Conservation (phyloP, 1,140 invertebrate genomes). For the Cyclina sinensis region DNA sequence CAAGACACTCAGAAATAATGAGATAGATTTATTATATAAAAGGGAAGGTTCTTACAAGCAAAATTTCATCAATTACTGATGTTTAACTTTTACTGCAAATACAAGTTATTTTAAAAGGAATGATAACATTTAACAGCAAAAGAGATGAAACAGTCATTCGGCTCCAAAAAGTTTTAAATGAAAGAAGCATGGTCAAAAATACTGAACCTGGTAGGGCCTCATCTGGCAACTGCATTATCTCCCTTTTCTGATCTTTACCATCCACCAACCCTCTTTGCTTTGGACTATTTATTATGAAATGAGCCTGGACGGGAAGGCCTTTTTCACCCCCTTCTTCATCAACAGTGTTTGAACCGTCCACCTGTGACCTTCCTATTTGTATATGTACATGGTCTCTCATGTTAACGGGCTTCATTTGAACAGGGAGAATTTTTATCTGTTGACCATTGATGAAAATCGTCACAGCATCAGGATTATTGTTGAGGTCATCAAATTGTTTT, state of each 20-base stretch:
- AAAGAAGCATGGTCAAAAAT: too few species aligned
- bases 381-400: slow-evolving; percentile 19
- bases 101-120: too few species aligned
- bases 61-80: too few species aligned
- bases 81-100: too few species aligned
- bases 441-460: slow-evolving; percentile 51
- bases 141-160: too few species aligned
- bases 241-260: slow-evolving; percentile 13
- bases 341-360: not conserved
- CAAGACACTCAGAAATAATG: too few species aligned
- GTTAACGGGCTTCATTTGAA: not conserved
- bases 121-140: too few species aligned
- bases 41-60: too few species aligned
- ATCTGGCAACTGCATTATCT: slow-evolving; percentile 38
- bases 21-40: too few species aligned
- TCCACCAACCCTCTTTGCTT: not conserved
- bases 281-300: slow-evolving; percentile 27
- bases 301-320: slow-evolving; percentile 34
- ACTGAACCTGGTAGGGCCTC: slow-evolving; percentile 10
- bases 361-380: not conserved
- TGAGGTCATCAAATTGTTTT: not conserved
- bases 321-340: slow-evolving; percentile 1
- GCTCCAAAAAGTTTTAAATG: too few species aligned
- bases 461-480: slow-evolving; percentile 24
- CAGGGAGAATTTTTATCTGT: slow-evolving; percentile 30